Conservation (phyloP, 2,113 vertebrate genomes). For the Gopherus flavomarginatus region DNA sequence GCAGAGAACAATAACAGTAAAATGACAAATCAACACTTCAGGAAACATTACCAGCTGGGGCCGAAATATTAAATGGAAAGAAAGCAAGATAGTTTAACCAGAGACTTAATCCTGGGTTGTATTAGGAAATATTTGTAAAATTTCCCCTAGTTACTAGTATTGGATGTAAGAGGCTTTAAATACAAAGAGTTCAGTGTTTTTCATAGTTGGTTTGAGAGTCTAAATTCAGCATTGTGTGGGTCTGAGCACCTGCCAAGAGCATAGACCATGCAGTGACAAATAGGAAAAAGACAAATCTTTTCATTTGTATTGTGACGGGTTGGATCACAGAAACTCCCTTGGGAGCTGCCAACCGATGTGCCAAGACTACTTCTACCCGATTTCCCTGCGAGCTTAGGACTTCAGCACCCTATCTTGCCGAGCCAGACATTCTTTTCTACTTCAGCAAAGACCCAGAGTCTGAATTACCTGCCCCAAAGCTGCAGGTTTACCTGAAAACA, state of each 20-base stretch:
- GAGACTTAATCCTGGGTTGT: neutral
- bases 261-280: constrained; percentile 2
- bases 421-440: too few species aligned
- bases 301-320: neutral
- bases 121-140: neutral
- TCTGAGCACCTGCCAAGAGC: neutral
- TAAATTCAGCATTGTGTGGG: neutral
- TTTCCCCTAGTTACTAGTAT: neutral
- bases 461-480: too few species aligned
- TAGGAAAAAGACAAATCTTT: neutral
- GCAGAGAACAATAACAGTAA: neutral
- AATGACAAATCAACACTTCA: constrained; percentile 50
- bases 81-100: neutral
- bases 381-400: too few species aligned
- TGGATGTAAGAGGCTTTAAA: neutral
- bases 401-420: too few species aligned
- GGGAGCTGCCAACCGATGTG: too few species aligned
- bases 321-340: too few species aligned
- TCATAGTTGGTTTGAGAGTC: neutral
- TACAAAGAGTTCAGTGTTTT: constrained; percentile 11
- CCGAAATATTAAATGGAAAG: constrained; percentile 11
- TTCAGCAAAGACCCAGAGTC: too few species aligned
- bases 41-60: constrained; percentile 19
- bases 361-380: too few species aligned
- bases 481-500: too few species aligned